These are phyloP conservation scores for Troglohyphantes excavatus DNA, from an alignment of 2,888 invertebrate species.

Conservation along the genomic window DNA sequence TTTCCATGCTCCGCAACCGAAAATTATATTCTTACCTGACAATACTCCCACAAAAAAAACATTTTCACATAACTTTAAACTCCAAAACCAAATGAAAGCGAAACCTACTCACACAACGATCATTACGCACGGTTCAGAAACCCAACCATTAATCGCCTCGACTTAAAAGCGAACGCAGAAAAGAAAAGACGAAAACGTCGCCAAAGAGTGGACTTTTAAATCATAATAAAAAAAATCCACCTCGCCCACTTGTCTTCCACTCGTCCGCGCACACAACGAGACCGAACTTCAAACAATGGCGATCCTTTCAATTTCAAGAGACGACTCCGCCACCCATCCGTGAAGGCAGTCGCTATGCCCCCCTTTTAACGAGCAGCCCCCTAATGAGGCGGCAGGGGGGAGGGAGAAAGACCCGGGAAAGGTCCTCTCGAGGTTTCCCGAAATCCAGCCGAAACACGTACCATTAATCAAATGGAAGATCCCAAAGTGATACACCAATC, in stretches of 20 bases:
- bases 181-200: not conserved
- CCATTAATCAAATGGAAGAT: conserved; percentile 77
- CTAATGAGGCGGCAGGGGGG: conserved; percentile 75
- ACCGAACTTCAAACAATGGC: conserved; percentile 55
- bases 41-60: not conserved
- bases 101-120: conserved; percentile 25
- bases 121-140: conserved; percentile 39
- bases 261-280: conserved; percentile 25
- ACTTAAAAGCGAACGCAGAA: conserved; percentile 30
- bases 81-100: not conserved
- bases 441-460: conserved; percentile 77
- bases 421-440: conserved; percentile 71
- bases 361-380: conserved; percentile 68
- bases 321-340: conserved; percentile 20
- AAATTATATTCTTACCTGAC: not conserved
- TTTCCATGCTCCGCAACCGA: not conserved
- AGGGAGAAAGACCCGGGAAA: conserved; percentile 15
- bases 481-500: conserved; percentile 78
- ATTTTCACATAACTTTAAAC: too few relatives aligned
- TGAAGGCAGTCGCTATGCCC: conserved; percentile 48
- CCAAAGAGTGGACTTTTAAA: not conserved
- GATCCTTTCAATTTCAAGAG: conserved; percentile 66
- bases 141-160: conserved; percentile 42
- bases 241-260: conserved; percentile 19
- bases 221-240: conserved; percentile 8